Evolutionary conservation across 2,797 vertebrate genomes (phyloP).

Genomic region (Syngnathus acus): DNA sequence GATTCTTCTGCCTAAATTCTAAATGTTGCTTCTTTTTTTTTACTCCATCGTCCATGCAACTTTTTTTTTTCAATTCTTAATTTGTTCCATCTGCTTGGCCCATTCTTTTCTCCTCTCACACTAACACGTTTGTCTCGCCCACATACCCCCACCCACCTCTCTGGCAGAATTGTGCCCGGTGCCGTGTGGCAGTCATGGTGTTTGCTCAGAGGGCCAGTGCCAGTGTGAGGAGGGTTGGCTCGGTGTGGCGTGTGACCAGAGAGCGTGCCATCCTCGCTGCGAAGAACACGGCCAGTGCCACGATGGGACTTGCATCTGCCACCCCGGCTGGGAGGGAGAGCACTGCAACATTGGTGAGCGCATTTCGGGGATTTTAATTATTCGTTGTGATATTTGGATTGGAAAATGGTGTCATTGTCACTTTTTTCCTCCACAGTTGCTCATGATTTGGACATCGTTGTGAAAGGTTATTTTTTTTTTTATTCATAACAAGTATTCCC

Average conservation of each 20-base stretch:
- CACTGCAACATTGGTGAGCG: conserved; percentile 90
- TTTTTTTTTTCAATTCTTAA: conserved; percentile 26
- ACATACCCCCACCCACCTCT: conserved; percentile 53
- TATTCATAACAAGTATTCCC: conserved; percentile 7
- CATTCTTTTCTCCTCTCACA: conserved; percentile 22
- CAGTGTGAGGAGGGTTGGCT: conserved; percentile 92
- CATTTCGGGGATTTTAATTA: conserved; percentile 30
- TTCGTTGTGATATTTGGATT: conserved; percentile 37
- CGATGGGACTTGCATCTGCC: conserved; percentile 88
- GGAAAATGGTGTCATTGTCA: conserved; percentile 17
- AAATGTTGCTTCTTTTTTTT: conserved; percentile 8
- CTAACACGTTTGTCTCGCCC: conserved; percentile 28
- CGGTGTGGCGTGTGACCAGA: conserved; percentile 82
- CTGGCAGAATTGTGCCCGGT: conserved; percentile 82
- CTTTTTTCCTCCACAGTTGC: conserved; percentile 44
- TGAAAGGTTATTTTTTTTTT: conserved; percentile 54
- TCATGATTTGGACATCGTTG: conserved; percentile 63
- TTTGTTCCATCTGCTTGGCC: conserved; percentile 39
- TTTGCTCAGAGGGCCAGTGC: conserved; percentile 84
- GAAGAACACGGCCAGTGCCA: conserved; percentile 90
- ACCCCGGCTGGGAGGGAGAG: conserved; percentile 93
- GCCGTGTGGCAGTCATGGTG: conserved; percentile 87
- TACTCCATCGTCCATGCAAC: conserved; percentile 17
- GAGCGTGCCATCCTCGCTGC: conserved; percentile 85
- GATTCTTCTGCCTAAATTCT: conserved; percentile 27